Percentiles rank a stretch among this genome's conserved stretches.
Evolutionary conservation across 2,888 invertebrate species (phyloP).

Genomic region (Drosophila fungiperda): DNA sequence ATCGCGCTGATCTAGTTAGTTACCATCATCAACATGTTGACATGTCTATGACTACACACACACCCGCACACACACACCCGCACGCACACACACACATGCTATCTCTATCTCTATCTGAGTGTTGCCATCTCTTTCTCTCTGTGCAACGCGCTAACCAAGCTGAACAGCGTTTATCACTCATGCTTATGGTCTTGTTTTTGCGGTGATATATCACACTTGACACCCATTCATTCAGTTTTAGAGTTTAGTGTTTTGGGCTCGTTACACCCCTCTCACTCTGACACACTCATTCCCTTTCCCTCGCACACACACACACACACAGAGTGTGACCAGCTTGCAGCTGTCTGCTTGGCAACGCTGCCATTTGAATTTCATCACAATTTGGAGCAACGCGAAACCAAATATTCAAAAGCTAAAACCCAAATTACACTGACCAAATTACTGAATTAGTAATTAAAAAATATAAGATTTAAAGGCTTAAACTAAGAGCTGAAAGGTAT

Average conservation of each 20-base stretch:
- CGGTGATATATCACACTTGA: slow-evolving; percentile 83
- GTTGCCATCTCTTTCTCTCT: slow-evolving; percentile 1
- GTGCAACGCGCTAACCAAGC: slow-evolving; percentile 65
- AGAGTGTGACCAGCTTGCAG: slow-evolving; percentile 19
- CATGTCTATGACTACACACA: slow-evolving; percentile 76
- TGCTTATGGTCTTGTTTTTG: slow-evolving; percentile 83
- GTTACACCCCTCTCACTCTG: slow-evolving; percentile 34
- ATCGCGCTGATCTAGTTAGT: slow-evolving; percentile 78
- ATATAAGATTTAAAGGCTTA: too few relatives aligned
- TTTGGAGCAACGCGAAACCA: slow-evolving; percentile 36
- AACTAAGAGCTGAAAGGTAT: background rate
- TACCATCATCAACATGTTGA: slow-evolving; percentile 81
- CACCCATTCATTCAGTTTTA: slow-evolving; percentile 82
- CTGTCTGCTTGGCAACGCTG: slow-evolving; percentile 50
- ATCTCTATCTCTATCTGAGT: background rate
- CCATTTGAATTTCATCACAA: slow-evolving; percentile 80
- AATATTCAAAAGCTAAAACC: slow-evolving; percentile 17
- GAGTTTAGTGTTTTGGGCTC: slow-evolving; percentile 74
- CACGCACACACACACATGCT: slow-evolving; percentile 15
- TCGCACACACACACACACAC: slow-evolving; percentile 2
- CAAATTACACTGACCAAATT: background rate
- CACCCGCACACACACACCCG: slow-evolving; percentile 15
- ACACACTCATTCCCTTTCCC: slow-evolving; percentile 1
- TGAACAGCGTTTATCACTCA: slow-evolving; percentile 81
- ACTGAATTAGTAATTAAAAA: background rate